Evolutionary conservation across 2,797 vertebrate species (phyloP).

Genomic region (Lutjanus argentimaculatus): DNA sequence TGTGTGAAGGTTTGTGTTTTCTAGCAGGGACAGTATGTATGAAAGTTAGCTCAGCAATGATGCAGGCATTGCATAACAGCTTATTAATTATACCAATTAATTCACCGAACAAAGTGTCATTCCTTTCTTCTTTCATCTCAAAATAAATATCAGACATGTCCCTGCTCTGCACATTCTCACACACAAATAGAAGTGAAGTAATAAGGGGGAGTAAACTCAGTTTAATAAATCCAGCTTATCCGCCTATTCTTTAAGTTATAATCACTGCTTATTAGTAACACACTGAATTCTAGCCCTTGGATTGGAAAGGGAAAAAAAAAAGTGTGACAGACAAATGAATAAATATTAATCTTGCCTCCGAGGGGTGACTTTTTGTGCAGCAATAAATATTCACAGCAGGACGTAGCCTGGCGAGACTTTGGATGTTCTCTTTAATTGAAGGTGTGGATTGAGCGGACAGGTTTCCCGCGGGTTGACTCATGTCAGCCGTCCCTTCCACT

Average conservation of each 20-base stretch:
- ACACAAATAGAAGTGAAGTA: background rate
- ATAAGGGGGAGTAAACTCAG: background rate
- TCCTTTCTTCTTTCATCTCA: background rate
- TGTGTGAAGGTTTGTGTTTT: conserved; percentile 22
- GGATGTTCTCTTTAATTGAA: conserved; percentile 66
- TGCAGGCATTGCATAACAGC: background rate
- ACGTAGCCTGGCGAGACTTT: conserved; percentile 26
- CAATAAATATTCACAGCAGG: conserved; percentile 65
- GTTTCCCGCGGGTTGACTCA: conserved; percentile 59
- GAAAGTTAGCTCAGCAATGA: background rate
- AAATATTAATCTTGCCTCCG: conserved; percentile 49
- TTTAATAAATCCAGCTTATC: conserved; percentile 12
- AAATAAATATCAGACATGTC: background rate
- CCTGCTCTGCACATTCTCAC: background rate
- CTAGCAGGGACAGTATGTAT: background rate
- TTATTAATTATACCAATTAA: background rate
- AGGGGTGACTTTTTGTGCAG: conserved; percentile 50
- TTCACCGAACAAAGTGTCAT: background rate
- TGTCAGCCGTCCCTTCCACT: conserved; percentile 65
- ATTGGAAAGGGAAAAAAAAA: conserved; percentile 25
- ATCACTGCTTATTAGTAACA: conserved; percentile 43
- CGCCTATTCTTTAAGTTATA: conserved; percentile 19
- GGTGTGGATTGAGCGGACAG: conserved; percentile 54
- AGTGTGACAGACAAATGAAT: conserved; percentile 42
- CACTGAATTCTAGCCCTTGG: conserved; percentile 17